Evolutionary conservation across 2,113 vertebrate genomes (phyloP).

Genomic region (Psammodynastes pulverulentus): DNA sequence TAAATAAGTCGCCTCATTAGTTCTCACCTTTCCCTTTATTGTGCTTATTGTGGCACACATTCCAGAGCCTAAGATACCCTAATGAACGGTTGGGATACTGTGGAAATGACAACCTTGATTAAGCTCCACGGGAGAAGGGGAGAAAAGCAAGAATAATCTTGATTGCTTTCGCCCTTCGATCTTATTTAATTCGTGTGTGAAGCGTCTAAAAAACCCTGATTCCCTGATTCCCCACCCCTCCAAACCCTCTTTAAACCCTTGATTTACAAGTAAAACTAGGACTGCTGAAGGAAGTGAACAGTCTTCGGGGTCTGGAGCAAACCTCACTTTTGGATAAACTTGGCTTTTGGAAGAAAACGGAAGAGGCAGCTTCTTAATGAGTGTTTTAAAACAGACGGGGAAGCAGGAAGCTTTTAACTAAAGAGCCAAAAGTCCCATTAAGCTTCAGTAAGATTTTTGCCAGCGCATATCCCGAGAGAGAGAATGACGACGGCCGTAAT

Average conservation of each 20-base stretch:
- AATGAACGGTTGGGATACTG: conserved; percentile 4
- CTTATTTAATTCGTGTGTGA: background rate
- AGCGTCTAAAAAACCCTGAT: background rate
- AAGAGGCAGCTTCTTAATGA: too few relatives aligned
- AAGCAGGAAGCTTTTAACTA: background rate
- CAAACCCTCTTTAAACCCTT: too few relatives aligned
- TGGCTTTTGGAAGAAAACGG: background rate
- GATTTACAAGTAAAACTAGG: background rate
- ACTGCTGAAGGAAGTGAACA: background rate
- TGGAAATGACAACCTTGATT: background rate
- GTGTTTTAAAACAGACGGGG: background rate
- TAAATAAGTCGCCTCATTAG: conserved; percentile 45
- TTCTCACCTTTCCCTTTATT: background rate
- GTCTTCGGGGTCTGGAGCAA: background rate
- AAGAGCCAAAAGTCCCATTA: background rate
- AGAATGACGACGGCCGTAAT: accelerated
- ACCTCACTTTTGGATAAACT: background rate
- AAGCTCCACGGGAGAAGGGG: background rate
- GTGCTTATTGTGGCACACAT: conserved; percentile 23
- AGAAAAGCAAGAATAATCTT: accelerated
- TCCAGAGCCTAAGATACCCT: conserved; percentile 62
- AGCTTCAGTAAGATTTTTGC: background rate
- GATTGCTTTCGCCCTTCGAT: background rate
- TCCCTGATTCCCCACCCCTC: too few relatives aligned
- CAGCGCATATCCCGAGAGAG: background rate